Base-by-base conservation (phyloP, 2,888 invertebrate genomes). In the Imbricaverruca yamaguchii region DNA sequence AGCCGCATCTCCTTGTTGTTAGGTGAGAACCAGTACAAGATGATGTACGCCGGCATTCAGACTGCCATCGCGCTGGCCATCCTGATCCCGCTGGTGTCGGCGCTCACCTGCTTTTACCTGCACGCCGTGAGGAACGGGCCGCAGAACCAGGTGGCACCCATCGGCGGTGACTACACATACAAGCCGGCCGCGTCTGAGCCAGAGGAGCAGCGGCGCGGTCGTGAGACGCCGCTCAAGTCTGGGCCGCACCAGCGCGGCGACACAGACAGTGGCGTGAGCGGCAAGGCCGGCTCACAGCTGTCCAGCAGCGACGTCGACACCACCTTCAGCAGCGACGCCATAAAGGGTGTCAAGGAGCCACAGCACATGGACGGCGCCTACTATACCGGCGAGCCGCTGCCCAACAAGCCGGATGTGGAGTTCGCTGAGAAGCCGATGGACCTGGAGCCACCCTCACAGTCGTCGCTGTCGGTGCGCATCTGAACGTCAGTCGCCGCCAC, bases 1-100 rank as follows among this genome's bases (percentile, higher is more conserved):
- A 18, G 63, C 13, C 21, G 63, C 63, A 63, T 63, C 63, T 18
- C 59, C 55, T 25, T 80, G 25, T 53, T 55, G 63, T 53, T 83
- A 84, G 84, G 82, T 85, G 91, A 92, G 84, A 92, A 93, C 87
- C 94, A 94, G 88, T 93, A 93, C 87, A 92, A 92, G 55, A 90
- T 93, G 1, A 90, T 93, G 80, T 91, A 92, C 84, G 91, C 93
- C 65, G 94, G 94, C 56, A 89, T 92, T 55, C 93, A 94, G 10
- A 91, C 92, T 86, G 94, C 92, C 84, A 91, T 94, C 87, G 91
- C 94, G 84, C 89, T 93, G 83, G 92, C 92, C 65, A 91, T 94
- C 83, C 89, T 95, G 87, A 88, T 95, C 85, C 94, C 95, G 39
- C 89, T 94, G 11, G 81, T 84, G 56, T 55, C 84, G 53, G 81